A percentile compares a stretch with the other conserved stretches of the same genome.
Conservation (phyloP, 2,888 invertebrate species). For the Ferdinandea cuprea region DNA sequence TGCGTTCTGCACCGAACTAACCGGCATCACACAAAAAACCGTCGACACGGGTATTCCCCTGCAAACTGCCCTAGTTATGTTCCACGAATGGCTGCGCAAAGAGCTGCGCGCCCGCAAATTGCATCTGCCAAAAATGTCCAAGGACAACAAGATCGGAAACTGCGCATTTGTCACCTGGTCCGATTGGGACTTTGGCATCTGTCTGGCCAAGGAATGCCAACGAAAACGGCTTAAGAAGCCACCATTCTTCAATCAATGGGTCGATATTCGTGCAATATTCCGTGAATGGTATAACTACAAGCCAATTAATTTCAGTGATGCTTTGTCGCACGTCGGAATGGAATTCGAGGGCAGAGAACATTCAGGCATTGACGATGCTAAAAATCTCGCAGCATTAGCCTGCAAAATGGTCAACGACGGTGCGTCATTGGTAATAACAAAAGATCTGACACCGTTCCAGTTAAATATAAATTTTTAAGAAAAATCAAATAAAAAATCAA, state of each 20-base stretch:
- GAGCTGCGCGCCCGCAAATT: constrained; percentile 80
- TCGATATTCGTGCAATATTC: constrained; percentile 85
- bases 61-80: constrained; percentile 84
- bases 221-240: constrained; percentile 85
- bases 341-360: constrained; percentile 86
- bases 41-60: constrained; percentile 84
- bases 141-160: constrained; percentile 83
- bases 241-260: constrained; percentile 85
- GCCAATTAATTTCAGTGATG: constrained; percentile 84
- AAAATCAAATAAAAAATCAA: constrained; percentile 36
- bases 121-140: constrained; percentile 82
- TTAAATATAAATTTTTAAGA: constrained; percentile 80
- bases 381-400: constrained; percentile 85
- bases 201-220: constrained; percentile 85
- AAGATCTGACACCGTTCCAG: constrained; percentile 82
- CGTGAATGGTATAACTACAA: constrained; percentile 84
- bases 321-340: constrained; percentile 85
- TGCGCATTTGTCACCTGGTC: constrained; percentile 86
- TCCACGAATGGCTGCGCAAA: constrained; percentile 85
- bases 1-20: constrained; percentile 85
- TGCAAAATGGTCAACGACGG: constrained; percentile 85
- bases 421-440: constrained; percentile 84
- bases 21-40: constrained; percentile 85
- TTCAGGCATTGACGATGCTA: constrained; percentile 86
- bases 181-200: constrained; percentile 86